These are phyloP conservation scores for Phlogophora meticulosa DNA, from an alignment of 2,888 invertebrate genomes.

Conservation along the genomic window DNA sequence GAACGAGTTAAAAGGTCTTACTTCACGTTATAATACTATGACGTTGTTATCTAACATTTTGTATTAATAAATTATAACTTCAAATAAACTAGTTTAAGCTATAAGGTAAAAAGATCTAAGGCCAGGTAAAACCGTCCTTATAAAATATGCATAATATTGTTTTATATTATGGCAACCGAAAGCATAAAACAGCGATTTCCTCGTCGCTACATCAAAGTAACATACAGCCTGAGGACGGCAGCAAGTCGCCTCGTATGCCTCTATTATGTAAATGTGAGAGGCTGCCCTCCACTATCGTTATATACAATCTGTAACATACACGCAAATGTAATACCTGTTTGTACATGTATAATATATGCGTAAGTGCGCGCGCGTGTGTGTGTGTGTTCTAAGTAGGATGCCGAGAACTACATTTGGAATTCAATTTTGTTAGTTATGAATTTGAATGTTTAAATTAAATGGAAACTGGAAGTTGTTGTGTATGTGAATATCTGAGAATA, in stretches of 20 bases:
- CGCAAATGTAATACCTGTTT: constrained; percentile 35
- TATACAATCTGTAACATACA: constrained; percentile 51
- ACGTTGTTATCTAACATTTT: background rate
- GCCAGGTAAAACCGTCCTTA: constrained; percentile 15
- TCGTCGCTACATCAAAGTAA: constrained; percentile 44
- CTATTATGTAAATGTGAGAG: constrained; percentile 61
- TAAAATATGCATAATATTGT: constrained; percentile 50
- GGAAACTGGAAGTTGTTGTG: background rate
- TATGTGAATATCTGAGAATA: background rate
- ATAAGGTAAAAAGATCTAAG: background rate
- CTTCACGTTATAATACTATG: background rate
- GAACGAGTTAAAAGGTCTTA: constrained; percentile 13
- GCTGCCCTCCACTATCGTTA: constrained; percentile 47
- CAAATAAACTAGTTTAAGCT: background rate
- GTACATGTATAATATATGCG: background rate
- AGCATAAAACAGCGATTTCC: constrained; percentile 47
- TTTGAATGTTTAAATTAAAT: constrained; percentile 36
- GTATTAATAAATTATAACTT: no score
- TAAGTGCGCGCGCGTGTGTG: background rate
- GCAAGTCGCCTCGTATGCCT: constrained; percentile 50
- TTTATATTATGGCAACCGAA: constrained; percentile 25
- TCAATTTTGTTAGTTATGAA: constrained; percentile 48
- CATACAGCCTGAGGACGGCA: constrained; percentile 42
- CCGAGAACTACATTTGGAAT: constrained; percentile 42
- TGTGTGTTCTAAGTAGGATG: constrained; percentile 19